Percentiles rank a stretch among this genome's conserved stretches.
Conservation (phyloP, 2,888 invertebrate genomes). For the Amphipyra tragopoginis region DNA sequence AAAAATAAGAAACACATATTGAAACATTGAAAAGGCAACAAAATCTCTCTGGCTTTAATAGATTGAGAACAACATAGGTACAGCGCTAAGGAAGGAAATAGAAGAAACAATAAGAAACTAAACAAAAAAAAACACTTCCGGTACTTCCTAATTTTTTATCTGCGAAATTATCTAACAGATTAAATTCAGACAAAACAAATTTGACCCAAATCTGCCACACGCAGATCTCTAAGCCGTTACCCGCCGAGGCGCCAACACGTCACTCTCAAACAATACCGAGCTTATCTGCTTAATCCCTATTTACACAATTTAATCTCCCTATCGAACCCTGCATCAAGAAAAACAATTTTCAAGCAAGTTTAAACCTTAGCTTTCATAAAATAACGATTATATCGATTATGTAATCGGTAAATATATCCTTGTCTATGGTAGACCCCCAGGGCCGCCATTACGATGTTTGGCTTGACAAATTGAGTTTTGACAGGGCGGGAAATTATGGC, state of each 20-base stretch:
- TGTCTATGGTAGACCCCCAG: conserved; percentile 71
- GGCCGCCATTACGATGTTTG: conserved; percentile 83
- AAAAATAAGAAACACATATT: background rate
- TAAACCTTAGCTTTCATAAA: conserved; percentile 70
- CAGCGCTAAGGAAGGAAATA: background rate
- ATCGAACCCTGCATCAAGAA: conserved; percentile 58
- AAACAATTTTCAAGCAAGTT: conserved; percentile 66
- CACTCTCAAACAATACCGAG: conserved; percentile 81
- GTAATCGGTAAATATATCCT: conserved; percentile 57
- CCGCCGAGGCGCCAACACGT: conserved; percentile 80
- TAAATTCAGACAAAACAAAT: conserved; percentile 48
- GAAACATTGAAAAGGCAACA: background rate
- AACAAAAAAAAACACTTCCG: conserved; percentile 7
- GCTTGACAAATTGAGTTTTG: conserved; percentile 89
- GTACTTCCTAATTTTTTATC: conserved; percentile 29
- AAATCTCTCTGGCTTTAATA: no score
- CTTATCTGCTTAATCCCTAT: conserved; percentile 89
- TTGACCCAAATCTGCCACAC: conserved; percentile 79
- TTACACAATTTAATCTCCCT: conserved; percentile 88
- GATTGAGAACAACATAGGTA: no score
- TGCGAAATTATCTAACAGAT: conserved; percentile 40
- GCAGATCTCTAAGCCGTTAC: conserved; percentile 65
- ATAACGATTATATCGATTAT: conserved; percentile 67
- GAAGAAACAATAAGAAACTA: background rate
- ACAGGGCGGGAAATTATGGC: conserved; percentile 83